Conservation (phyloP, 2,888 invertebrate genomes). For the Craniophora ligustri region DNA sequence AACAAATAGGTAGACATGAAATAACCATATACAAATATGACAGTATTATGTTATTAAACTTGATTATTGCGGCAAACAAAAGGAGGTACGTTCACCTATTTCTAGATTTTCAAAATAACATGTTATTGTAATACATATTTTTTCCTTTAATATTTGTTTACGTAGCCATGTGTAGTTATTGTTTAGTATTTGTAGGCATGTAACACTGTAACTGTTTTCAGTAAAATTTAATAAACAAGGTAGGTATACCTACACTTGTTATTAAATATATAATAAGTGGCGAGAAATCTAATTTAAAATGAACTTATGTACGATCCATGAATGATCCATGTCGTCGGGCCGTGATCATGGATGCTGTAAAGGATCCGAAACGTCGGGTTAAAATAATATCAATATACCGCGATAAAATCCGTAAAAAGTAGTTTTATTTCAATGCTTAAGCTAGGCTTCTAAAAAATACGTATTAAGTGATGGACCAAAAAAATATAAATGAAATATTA, state of each 20-base stretch:
- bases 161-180: background rate
- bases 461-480: too few species aligned
- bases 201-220: background rate
- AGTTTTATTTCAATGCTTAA: too few species aligned
- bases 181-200: background rate
- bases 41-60: conserved; percentile 15
- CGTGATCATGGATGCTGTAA: too few species aligned
- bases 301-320: conserved; percentile 1
- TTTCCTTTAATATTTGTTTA: conserved; percentile 22
- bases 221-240: background rate
- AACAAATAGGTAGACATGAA: conserved; percentile 13
- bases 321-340: too few species aligned
- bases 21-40: background rate
- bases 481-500: too few species aligned
- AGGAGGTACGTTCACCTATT: background rate
- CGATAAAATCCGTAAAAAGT: too few species aligned
- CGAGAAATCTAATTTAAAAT: background rate
- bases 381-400: too few species aligned
- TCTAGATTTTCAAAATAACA: background rate
- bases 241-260: too few species aligned
- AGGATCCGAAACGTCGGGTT: too few species aligned
- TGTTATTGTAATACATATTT: conserved; percentile 5
- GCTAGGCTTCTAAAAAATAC: too few species aligned
- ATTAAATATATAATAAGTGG: too few species aligned
- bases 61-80: conserved; percentile 14